phyloP scores from a whole-genome alignment of 2,113 vertebrate species.

The Spilogale gracilis region DNA sequence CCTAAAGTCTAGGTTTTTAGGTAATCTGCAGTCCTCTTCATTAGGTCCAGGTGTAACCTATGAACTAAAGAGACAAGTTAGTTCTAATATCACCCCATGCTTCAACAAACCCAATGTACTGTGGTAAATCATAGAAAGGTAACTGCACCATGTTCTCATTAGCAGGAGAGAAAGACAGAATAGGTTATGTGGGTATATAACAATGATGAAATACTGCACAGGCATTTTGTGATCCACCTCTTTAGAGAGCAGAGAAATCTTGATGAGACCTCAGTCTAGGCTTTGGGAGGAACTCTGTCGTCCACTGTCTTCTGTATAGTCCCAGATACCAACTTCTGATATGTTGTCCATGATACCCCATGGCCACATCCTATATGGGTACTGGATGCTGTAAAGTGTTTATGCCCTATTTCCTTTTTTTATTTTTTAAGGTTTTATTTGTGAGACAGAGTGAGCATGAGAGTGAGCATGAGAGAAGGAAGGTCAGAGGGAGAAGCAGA shows the following conservation, averaged over 20 bases:
- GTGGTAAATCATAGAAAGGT: not conserved
- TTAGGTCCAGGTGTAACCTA: not conserved
- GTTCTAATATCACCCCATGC: not conserved
- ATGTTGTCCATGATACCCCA: not conserved
- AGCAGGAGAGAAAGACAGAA: conserved; percentile 34
- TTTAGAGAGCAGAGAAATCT: not conserved
- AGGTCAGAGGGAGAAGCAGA: too few relatives aligned
- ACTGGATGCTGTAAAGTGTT: not conserved
- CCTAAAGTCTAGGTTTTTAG: conserved; percentile 41
- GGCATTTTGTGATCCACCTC: not conserved
- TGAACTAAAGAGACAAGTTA: conserved; percentile 29
- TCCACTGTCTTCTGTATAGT: not conserved
- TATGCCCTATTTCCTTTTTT: not conserved
- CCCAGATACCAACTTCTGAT: not conserved
- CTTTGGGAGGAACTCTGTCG: not conserved
- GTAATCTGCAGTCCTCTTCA: not conserved
- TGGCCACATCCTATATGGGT: not conserved
- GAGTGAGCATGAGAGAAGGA: too few relatives aligned
- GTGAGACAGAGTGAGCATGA: too few relatives aligned
- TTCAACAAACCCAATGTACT: not conserved
- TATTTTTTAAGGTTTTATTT: too few relatives aligned
- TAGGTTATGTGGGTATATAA: not conserved
- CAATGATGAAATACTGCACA: not conserved
- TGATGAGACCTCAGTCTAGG: not conserved
- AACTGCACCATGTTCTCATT: not conserved